Conservation (phyloP, 2,797 vertebrate genomes). For the Phalloptychus januarius region DNA sequence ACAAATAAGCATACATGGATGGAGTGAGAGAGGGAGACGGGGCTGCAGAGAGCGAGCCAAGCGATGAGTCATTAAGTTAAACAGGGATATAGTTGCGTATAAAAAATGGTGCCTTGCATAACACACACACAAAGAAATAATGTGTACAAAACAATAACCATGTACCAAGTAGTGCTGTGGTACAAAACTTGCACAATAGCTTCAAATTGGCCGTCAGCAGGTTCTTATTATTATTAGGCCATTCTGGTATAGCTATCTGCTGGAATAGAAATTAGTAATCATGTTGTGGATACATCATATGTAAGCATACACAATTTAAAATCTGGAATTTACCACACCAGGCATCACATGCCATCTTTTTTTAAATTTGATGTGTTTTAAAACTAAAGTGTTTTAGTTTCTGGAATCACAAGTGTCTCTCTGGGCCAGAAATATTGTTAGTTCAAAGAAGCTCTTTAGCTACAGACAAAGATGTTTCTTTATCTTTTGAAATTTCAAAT, state of each 20-base stretch:
- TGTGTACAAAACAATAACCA: neutral
- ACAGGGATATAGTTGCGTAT: conserved; percentile 29
- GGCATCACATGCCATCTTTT: conserved; percentile 1
- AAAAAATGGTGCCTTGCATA: conserved; percentile 25
- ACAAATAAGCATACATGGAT: conserved; percentile 43
- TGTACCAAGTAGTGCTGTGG: neutral
- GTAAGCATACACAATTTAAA: neutral
- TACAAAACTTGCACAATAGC: neutral
- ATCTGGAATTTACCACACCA: neutral
- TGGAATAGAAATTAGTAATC: neutral
- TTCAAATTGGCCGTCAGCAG: neutral
- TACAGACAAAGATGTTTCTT: neutral
- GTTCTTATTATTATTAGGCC: too few species aligned
- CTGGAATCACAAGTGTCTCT: neutral
- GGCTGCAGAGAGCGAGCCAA: conserved; percentile 35
- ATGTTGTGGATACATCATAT: neutral
- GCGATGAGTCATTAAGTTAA: conserved; percentile 51
- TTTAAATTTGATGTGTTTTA: neutral
- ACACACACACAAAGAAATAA: neutral
- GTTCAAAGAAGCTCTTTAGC: neutral
- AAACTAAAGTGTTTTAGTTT: neutral
- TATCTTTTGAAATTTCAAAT: neutral
- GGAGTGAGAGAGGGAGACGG: conserved; percentile 34
- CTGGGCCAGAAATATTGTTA: neutral
- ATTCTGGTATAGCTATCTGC: neutral